Conservation (phyloP, 2,113 vertebrate species). For the Manacus vitellinus region DNA sequence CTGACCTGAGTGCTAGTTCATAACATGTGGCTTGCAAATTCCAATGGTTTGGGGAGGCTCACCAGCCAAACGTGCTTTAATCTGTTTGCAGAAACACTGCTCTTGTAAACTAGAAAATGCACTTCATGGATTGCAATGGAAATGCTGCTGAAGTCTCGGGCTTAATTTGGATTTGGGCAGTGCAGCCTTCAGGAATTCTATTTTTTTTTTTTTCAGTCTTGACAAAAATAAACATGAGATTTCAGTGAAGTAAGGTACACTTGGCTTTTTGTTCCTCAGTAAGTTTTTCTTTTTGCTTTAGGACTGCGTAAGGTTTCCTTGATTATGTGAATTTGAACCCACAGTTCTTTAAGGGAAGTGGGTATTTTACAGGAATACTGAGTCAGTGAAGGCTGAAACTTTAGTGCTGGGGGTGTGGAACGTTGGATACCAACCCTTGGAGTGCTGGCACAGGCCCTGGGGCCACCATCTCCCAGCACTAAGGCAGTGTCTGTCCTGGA, state of each 20-base stretch:
- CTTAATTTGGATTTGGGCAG: slow-evolving; percentile 67
- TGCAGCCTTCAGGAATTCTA: slow-evolving; percentile 63
- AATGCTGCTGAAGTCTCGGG: slow-evolving; percentile 68
- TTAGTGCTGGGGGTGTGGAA: slow-evolving; percentile 62
- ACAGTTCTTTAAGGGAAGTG: slow-evolving; percentile 31
- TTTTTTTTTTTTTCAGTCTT: slow-evolving; percentile 42
- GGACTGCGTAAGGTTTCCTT: slow-evolving; percentile 72
- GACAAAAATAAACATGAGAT: slow-evolving; percentile 76
- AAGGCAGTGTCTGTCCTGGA: background rate
- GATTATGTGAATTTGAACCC: slow-evolving; percentile 68
- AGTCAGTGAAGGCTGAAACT: slow-evolving; percentile 44
- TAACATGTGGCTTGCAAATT: slow-evolving; percentile 55
- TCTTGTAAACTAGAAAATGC: slow-evolving; percentile 58
- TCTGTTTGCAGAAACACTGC: slow-evolving; percentile 63
- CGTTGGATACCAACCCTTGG: background rate
- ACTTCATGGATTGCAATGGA: slow-evolving; percentile 47
- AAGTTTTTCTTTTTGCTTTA: slow-evolving; percentile 70
- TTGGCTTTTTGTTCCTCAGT: slow-evolving; percentile 73
- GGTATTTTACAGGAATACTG: slow-evolving; percentile 55
- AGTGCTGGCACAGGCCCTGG: background rate
- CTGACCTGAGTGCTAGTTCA: slow-evolving; percentile 41
- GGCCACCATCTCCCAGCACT: slow-evolving; percentile 44
- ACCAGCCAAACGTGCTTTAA: slow-evolving; percentile 60
- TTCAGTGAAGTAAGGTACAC: slow-evolving; percentile 76
- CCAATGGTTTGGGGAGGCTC: slow-evolving; percentile 61